Base-by-base conservation (phyloP, 2,797 vertebrate genomes). In the Steatocranus sp. region DNA sequence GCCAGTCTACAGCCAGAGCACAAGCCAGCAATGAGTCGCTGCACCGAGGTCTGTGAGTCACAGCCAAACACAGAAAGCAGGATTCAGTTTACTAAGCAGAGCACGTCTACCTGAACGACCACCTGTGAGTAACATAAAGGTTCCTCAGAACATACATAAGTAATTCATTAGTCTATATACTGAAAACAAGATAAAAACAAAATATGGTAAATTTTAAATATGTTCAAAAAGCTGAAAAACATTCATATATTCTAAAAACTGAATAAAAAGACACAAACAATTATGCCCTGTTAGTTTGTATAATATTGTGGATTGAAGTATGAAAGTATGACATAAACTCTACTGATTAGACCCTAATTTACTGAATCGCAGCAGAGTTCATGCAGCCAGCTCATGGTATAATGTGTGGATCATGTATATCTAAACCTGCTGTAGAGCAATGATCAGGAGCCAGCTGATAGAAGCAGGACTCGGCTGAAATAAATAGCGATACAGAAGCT, bases 1-100 rank as follows among this genome's bases (percentile, higher is more conserved):
- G 77, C 53, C 79, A 86, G 75, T 54, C 14, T 58, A 18, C 7
- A 84, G 86, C 78, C 77, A 75, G 61, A 84, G 78, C 77, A 70
- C 76, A 87, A 84, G 88, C 80, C 63, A 81, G 83, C 82, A 70
- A 80, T 53, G 75, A 73, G 81, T 43, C 1, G 17, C 78, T 46
- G 76, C 18, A 61, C 43, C 70, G 70, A 58, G 7, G 8, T 80
- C 80, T 46, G 79, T 15, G 78, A 82, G 70, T 85, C 68, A 32
- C 43, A 86, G 87, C 81, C 49, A 86, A 78, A 80, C 75, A 79
- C 54, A 70, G 85, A 38, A 11, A 38, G 15, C 30, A 36, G 11
- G 27, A 78, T 78, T 85, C 18, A 66, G 30, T 79, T 81, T 25
- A 53, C 80, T 74, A 77, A 84, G 87, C 88, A 80, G 46, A 80